These are phyloP conservation scores for Callinectes sapidus DNA, from an alignment of 2,888 invertebrate genomes.

Conservation along the genomic window DNA sequence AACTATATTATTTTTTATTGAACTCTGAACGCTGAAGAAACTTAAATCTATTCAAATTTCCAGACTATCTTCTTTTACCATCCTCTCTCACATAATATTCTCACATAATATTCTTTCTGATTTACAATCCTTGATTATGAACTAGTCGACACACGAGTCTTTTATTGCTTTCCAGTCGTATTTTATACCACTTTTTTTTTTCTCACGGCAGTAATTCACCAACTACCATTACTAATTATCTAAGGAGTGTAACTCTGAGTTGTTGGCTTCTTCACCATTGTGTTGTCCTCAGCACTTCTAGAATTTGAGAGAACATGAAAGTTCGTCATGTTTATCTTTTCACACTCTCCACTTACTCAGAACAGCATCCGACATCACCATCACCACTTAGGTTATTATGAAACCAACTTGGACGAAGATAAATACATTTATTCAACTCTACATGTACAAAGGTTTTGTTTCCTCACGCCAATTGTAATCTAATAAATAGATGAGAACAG, in stretches of 20 bases:
- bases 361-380: not conserved
- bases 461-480: slow-evolving; percentile 65
- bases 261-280: not conserved
- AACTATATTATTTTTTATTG: no score
- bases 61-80: not conserved
- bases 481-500: slow-evolving; percentile 63
- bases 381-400: slow-evolving; percentile 3
- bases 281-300: not conserved
- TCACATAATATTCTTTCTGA: not conserved
- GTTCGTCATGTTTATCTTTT: not conserved
- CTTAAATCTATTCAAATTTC: no score
- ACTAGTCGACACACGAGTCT: not conserved
- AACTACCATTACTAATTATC: not conserved
- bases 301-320: not conserved
- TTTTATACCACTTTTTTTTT: not conserved
- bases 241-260: not conserved
- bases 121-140: not conserved
- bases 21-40: no score
- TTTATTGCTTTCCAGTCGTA: not conserved
- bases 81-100: not conserved
- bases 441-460: slow-evolving; percentile 69
- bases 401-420: slow-evolving; percentile 63
- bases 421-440: slow-evolving; percentile 72
- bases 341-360: not conserved
- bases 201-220: not conserved